phyloP scores from a whole-genome alignment of 1,140 invertebrate species.

The Eurosta solidaginis region DNA sequence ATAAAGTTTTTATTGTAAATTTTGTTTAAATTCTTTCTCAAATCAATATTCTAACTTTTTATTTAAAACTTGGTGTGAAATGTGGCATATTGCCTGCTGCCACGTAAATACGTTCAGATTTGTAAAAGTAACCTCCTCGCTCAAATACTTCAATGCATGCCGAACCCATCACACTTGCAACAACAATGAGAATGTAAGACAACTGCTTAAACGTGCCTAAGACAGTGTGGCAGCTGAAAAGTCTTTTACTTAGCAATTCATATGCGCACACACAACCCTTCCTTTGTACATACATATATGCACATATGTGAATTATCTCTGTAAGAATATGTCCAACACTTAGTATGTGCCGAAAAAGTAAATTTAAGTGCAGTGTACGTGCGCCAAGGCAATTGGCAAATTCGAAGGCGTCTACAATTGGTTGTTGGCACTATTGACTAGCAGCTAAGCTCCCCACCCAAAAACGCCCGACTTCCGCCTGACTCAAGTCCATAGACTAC shows the following conservation, averaged over 20 bases:
- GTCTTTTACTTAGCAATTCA: conserved; percentile 21
- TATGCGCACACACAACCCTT: neutral
- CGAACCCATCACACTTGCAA: neutral
- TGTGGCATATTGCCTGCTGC: conserved; percentile 9
- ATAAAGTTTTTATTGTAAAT: no score
- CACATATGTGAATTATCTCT: neutral
- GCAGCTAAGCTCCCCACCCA: neutral
- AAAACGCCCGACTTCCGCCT: conserved; percentile 37
- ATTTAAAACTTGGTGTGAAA: neutral
- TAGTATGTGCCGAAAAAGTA: conserved; percentile 36
- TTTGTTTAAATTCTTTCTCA: no score
- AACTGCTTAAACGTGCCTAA: conserved; percentile 17
- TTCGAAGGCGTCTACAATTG: conserved; percentile 58
- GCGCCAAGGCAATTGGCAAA: conserved; percentile 59
- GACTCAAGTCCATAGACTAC: conserved; percentile 31
- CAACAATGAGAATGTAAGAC: conserved; percentile 1
- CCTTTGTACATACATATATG: neutral
- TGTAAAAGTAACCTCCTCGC: neutral
- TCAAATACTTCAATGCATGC: neutral
- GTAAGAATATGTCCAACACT: neutral
- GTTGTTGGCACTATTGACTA: conserved; percentile 44
- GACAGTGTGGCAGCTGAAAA: conserved; percentile 9
- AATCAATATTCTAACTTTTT: neutral
- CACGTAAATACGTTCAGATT: neutral
- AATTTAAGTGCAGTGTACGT: conserved; percentile 60